phyloP scores from a whole-genome alignment of 2,113 vertebrate genomes.

The Cyprinodon tularosa region DNA sequence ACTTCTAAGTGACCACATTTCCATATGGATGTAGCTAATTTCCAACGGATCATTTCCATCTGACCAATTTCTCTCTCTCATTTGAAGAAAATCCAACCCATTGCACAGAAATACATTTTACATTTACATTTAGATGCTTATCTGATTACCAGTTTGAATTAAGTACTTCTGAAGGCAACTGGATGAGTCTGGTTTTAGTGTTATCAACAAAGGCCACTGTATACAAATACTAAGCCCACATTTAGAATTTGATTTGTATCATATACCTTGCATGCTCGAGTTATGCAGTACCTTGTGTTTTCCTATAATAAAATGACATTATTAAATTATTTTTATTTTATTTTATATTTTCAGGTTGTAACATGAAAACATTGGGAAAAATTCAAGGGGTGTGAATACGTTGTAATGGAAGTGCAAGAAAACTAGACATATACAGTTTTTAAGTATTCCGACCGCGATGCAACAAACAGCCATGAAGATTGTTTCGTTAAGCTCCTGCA shows the following conservation, averaged over 20 bases:
- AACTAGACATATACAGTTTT: slow-evolving; percentile 42
- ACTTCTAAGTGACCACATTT: too few species aligned
- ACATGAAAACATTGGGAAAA: not conserved
- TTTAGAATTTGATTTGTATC: not conserved
- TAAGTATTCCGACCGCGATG: slow-evolving; percentile 9
- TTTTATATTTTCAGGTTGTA: not conserved
- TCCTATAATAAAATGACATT: not conserved
- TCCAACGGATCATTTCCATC: too few species aligned
- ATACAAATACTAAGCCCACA: not conserved
- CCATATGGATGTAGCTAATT: too few species aligned
- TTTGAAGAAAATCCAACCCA: too few species aligned
- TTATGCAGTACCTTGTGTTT: not conserved
- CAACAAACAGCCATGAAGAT: too few species aligned
- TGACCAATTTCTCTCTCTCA: too few species aligned
- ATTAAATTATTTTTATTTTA: not conserved
- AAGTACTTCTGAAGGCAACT: not conserved
- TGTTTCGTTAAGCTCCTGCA: too few species aligned
- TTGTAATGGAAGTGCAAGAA: not conserved
- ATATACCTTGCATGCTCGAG: not conserved
- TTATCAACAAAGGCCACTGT: not conserved
- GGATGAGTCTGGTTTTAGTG: not conserved
- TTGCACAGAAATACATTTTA: too few species aligned
- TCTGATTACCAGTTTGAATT: not conserved
- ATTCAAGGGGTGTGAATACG: not conserved
- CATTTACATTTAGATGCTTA: not conserved